Percentiles rank a stretch among this genome's conserved stretches.
These are phyloP conservation scores for Phalloptychus januarius DNA, from an alignment of 2,797 vertebrate species.

Conservation along the genomic window DNA sequence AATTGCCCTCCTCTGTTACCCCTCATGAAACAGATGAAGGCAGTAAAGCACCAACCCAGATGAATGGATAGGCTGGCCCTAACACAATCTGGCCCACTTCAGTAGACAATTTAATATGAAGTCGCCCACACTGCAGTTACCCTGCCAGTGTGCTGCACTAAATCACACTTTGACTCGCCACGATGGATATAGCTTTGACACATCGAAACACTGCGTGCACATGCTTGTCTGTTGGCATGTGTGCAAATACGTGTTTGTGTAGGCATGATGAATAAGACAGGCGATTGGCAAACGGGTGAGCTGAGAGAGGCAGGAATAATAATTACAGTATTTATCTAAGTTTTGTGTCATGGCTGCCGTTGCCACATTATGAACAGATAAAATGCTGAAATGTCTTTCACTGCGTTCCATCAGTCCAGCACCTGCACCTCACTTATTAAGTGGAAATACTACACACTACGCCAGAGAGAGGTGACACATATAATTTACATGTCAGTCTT, in stretches of 20 bases:
- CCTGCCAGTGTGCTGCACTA: conserved; percentile 54
- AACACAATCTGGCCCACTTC: conserved; percentile 78
- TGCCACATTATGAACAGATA: conserved; percentile 64
- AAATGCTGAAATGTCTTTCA: conserved; percentile 61
- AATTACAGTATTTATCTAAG: conserved; percentile 78
- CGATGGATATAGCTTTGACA: conserved; percentile 71
- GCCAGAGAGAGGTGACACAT: conserved; percentile 39
- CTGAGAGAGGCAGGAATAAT: conserved; percentile 68
- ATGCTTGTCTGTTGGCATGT: conserved; percentile 20
- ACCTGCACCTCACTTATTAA: conserved; percentile 56
- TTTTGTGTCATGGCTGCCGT: conserved; percentile 70
- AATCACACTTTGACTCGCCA: conserved; percentile 75
- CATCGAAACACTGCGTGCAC: conserved; percentile 44
- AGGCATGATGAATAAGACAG: conserved; percentile 69
- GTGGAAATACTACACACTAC: conserved; percentile 19
- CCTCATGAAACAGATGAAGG: conserved; percentile 58
- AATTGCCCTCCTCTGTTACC: conserved; percentile 42
- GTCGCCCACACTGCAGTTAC: conserved; percentile 64
- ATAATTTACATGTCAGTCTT: conserved; percentile 44
- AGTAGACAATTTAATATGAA: conserved; percentile 74
- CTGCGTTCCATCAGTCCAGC: conserved; percentile 58
- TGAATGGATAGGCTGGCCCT: conserved; percentile 69
- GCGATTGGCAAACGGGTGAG: conserved; percentile 62
- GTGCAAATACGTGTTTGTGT: conserved; percentile 46
- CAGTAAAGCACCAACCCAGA: conserved; percentile 68